Conservation (phyloP, 2,113 vertebrate genomes). For the Psittacus erithacus region DNA sequence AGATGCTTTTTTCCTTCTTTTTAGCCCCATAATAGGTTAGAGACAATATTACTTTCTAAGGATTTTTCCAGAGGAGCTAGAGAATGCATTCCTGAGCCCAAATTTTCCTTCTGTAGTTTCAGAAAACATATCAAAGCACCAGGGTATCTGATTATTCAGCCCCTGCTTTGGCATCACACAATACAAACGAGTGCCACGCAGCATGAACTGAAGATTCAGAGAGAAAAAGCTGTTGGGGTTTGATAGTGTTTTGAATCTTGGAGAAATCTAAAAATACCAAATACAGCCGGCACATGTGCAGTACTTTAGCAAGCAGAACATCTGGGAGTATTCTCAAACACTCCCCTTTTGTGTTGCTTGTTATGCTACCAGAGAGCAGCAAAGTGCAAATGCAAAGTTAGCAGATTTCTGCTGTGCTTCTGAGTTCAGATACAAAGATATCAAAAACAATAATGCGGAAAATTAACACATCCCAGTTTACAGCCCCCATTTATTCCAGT, state of each 20-base stretch:
- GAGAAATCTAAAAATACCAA: constrained; percentile 77
- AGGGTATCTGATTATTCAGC: constrained; percentile 42
- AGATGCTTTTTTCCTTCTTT: background rate
- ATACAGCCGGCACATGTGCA: constrained; percentile 69
- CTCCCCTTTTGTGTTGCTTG: constrained; percentile 53
- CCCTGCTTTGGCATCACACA: background rate
- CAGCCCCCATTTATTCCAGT: background rate
- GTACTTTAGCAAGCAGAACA: constrained; percentile 71
- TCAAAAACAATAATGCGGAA: background rate
- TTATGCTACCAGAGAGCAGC: constrained; percentile 26
- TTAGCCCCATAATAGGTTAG: background rate
- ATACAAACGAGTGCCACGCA: constrained; percentile 17
- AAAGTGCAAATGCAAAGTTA: constrained; percentile 22
- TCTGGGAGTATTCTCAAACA: constrained; percentile 72
- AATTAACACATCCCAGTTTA: background rate
- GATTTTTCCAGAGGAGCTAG: background rate
- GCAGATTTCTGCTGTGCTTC: background rate
- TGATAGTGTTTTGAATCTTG: constrained; percentile 65
- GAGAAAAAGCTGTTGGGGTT: constrained; percentile 64
- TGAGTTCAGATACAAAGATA: background rate
- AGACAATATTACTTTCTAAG: background rate
- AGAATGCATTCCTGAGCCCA: background rate
- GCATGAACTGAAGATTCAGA: constrained; percentile 39
- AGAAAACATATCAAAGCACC: constrained; percentile 1
- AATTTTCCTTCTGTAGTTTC: background rate